These are phyloP conservation scores for Sycophila texana DNA, from an alignment of 2,888 invertebrate species.

Conservation along the genomic window DNA sequence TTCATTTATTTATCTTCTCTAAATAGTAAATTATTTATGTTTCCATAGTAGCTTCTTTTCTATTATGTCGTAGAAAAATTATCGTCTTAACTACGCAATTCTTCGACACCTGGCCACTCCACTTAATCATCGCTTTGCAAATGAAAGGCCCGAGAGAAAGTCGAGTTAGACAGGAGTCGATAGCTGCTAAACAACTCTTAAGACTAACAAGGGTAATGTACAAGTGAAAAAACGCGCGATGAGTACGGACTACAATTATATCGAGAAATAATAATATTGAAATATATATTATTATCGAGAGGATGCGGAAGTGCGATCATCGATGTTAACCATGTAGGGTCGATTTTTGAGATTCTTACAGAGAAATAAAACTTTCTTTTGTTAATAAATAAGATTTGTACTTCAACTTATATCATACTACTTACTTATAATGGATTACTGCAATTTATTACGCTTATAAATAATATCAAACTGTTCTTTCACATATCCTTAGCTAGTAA, in stretches of 20 bases:
- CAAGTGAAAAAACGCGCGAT: constrained; percentile 63
- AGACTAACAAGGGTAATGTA: constrained; percentile 65
- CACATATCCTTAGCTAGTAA: constrained; percentile 28
- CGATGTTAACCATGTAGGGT: constrained; percentile 22
- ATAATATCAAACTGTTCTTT: constrained; percentile 47
- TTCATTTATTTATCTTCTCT: background rate
- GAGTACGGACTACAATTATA: constrained; percentile 55
- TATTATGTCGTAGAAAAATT: constrained; percentile 64
- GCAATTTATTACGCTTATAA: constrained; percentile 13
- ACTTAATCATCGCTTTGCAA: constrained; percentile 3
- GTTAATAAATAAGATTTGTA: constrained; percentile 48
- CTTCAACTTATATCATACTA: constrained; percentile 37
- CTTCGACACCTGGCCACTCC: constrained; percentile 10
- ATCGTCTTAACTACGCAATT: constrained; percentile 54
- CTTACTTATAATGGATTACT: background rate
- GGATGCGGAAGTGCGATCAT: constrained; percentile 29
- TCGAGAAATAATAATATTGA: constrained; percentile 44
- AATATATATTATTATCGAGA: constrained; percentile 36
- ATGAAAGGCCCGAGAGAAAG: constrained; percentile 26
- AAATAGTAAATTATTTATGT: constrained; percentile 26
- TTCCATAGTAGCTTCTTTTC: constrained; percentile 26
- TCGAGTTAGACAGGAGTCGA: constrained; percentile 19
- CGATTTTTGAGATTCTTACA: constrained; percentile 41
- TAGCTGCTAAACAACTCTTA: constrained; percentile 58
- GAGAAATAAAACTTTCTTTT: background rate